Base-by-base conservation (phyloP, 2,888 invertebrate species). In the Listrodromus nycthemerus region DNA sequence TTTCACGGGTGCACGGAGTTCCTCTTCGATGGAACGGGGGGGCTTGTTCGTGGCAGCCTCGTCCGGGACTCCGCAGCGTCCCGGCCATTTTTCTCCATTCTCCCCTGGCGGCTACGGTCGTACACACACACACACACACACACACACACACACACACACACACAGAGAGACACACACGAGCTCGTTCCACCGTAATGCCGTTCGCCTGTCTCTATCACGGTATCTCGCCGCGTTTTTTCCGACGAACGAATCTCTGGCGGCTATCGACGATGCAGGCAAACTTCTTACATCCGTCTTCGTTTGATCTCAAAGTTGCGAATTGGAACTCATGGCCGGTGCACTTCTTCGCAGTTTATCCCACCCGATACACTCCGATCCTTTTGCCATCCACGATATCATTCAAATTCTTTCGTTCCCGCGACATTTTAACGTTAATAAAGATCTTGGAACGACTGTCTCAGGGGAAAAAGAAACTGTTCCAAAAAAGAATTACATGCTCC, bases 1-100 rank as follows among this genome's bases (percentile, higher is more conserved):
- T 82, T 82, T 82, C 76, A 77, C 55, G 81, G 70, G 30, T 33
- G 48, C 58, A 24, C 66, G 71, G 24, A 58, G 63, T 63, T 58
- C 27, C 58, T 58, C 24, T 58, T 48, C 50, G 19, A 41, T 30
- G 24, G 37, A 77, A 48, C 19, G 74, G 10, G 74, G 63, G 55
- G 21, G 30, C 27, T 16, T 24, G 61, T 21, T 74, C 48, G 21
- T 21, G 74, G 19, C 8, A 74, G 30, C 48, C 63, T 33, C 63
- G 27, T 24, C 27, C 8, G 10, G 41, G 48, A 50, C 65, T 67
- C 67, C 67, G 27, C 71, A 73, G 45, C 82, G 82, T 82, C 21
- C 24, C 30, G 52, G 58, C 82, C 63, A 82, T 82, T 82, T 78
- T 78, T 82, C 82, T 82, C 65, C 69, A 74, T 82, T 82, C 52